Evolutionary conservation across 2,797 vertebrate species (phyloP), one percentile per base, ranked within the genome.

Genomic region (Labroides dimidiatus): DNA sequence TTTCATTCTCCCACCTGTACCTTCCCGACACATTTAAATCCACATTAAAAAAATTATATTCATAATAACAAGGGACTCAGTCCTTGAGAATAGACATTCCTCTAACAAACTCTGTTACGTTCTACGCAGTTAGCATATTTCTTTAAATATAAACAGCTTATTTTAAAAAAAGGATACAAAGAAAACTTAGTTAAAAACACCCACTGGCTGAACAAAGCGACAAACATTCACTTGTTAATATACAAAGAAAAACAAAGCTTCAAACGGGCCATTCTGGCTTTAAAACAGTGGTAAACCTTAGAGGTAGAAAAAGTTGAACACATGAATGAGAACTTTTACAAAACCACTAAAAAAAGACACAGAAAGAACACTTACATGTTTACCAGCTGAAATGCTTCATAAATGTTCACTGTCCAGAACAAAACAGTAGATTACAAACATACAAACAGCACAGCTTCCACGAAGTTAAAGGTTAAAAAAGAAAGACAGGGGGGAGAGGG

Each of bases 241-340:
- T 54, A 61, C 21, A 57, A 67, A 73, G 27, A 2, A 5, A 13
- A 70, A 69, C 19, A 6, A 59, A 69, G 42, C 69, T 52, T 60
- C 58, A 78, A 75, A 69, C 33, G 64, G 69, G 63, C 52, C 2
- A 1, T 72, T 74, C 6, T 56, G 72, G 58, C 53, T 76, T 81
- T 62, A 64, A 59, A 64, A 89, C 86, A 91, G 90, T 89, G 87
- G 82, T 82, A 66, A 87, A 86, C 80, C 77, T 77, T 17, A 81
- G 88, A 91, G 89, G 87, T 90, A 90, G 87, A 87, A 87, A 76
- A 80, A 81, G 55, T 63, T 69, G 64, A 51, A 89, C 76, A 86
- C 39, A 64, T 65, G 20, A 72, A 69, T 61, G 68, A 88, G 72
- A 88, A 84, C 67, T 75, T 68, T 12, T 64, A 74, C 55, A 69